Conservation (phyloP, 2,888 invertebrate genomes). For the Catocala fraxini region DNA sequence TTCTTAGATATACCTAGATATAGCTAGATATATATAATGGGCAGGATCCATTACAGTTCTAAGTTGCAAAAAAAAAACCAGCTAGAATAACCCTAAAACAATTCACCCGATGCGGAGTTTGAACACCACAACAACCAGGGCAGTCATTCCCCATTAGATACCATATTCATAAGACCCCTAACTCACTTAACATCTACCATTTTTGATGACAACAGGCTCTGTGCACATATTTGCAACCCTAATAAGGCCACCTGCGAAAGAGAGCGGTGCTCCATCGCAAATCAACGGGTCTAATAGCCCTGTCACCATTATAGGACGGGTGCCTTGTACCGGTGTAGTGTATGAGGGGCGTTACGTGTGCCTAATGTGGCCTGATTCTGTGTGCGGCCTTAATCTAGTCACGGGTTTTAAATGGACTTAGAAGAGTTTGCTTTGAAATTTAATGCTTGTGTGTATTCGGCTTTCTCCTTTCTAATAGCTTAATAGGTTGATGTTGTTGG, state of each 20-base stretch:
- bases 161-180: neutral
- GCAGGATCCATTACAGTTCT: too few relatives aligned
- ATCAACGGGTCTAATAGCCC: constrained; percentile 56
- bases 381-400: constrained; percentile 41
- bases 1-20: too few relatives aligned
- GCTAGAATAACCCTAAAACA: too few relatives aligned
- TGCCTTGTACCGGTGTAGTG: constrained; percentile 55
- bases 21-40: too few relatives aligned
- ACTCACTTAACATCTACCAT: constrained; percentile 31
- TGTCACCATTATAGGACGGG: constrained; percentile 60
- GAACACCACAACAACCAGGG: too few relatives aligned
- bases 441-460: constrained; percentile 23
- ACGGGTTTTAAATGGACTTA: constrained; percentile 42
- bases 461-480: constrained; percentile 16
- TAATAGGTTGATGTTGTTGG: too few relatives aligned
- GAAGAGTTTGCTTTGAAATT: constrained; percentile 36
- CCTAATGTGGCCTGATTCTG: constrained; percentile 53
- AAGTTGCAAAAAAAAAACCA: too few relatives aligned
- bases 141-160: neutral
- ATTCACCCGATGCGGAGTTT: too few relatives aligned
- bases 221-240: constrained; percentile 46
- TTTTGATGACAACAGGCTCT: constrained; percentile 29
- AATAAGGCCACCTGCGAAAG: constrained; percentile 51
- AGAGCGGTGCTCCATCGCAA: constrained; percentile 47
- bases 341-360: constrained; percentile 55